A percentile compares a stretch with the other conserved stretches of the same genome.
Evolutionary conservation across 2,113 vertebrate species (phyloP).

Genomic region (Callorhinus ursinus): DNA sequence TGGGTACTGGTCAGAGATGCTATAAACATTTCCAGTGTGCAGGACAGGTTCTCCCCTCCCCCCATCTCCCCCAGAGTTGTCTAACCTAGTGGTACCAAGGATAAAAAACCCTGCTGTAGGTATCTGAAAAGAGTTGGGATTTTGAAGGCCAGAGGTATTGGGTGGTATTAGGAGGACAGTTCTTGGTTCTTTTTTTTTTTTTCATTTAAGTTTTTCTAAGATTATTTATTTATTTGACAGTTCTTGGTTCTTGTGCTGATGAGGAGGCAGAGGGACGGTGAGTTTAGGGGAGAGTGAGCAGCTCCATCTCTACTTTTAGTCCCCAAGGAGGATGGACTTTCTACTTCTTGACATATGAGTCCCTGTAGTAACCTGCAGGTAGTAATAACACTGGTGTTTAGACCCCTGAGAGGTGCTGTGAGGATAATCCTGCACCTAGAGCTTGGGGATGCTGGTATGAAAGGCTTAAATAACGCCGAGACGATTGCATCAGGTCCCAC

Average conservation of each 20-base stretch:
- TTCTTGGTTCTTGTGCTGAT: neutral
- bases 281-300: no score
- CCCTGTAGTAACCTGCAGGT: neutral
- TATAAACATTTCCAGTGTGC: neutral
- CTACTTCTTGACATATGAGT: neutral
- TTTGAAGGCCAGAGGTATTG: neutral
- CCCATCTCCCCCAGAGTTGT: neutral
- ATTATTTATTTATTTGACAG: no score
- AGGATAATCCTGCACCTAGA: neutral
- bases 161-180: rapidly evolving
- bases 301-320: neutral
- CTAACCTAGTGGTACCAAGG: no score
- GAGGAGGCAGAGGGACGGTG: neutral
- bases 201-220: no score
- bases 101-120: neutral
- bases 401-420: neutral
- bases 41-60: no score
- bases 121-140: neutral
- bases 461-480: conserved; percentile 1
- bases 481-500: neutral
- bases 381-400: neutral
- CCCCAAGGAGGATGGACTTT: neutral
- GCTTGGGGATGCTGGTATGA: neutral
- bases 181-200: no score
- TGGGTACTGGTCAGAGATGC: neutral